Evolutionary conservation across 2,888 invertebrate species (phyloP).

Genomic region (Gastracanthus pulcherrimus): DNA sequence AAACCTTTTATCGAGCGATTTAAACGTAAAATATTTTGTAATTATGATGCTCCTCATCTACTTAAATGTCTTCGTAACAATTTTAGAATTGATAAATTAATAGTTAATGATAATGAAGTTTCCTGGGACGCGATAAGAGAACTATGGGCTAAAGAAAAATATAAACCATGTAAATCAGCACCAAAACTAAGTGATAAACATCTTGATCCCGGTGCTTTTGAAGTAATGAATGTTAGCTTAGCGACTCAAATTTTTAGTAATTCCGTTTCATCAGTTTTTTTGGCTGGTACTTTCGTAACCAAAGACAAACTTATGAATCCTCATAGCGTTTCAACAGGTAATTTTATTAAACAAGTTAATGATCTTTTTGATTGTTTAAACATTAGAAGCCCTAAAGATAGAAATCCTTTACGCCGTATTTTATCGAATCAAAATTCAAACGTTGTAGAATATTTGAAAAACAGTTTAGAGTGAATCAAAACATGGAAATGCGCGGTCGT

Average conservation of each 20-base stretch:
- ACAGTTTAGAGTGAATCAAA: constrained; percentile 51
- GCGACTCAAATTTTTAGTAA: constrained; percentile 60
- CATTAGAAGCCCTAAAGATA: constrained; percentile 52
- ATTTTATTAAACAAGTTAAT: constrained; percentile 61
- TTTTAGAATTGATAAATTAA: constrained; percentile 50
- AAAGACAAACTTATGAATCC: constrained; percentile 48
- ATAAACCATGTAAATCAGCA: constrained; percentile 50
- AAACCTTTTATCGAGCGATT: too few species aligned
- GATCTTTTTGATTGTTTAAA: constrained; percentile 62
- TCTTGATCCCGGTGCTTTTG: constrained; percentile 59
- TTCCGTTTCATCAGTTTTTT: constrained; percentile 59
- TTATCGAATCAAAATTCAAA: constrained; percentile 46
- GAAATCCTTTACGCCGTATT: constrained; percentile 48
- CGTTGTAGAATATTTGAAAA: constrained; percentile 54
- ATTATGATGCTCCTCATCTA: constrained; percentile 60
- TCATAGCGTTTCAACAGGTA: constrained; percentile 54
- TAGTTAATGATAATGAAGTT: constrained; percentile 34
- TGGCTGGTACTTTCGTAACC: constrained; percentile 55
- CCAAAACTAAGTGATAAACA: constrained; percentile 58
- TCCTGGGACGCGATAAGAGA: constrained; percentile 57
- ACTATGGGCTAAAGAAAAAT: too few species aligned
- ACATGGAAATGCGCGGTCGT: constrained; percentile 44
- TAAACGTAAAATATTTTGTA: constrained; percentile 57
- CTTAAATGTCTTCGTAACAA: constrained; percentile 61
- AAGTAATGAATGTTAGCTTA: constrained; percentile 61